phyloP scores from a whole-genome alignment of 2,797 vertebrate species.

The Sebastes vulpes region DNA sequence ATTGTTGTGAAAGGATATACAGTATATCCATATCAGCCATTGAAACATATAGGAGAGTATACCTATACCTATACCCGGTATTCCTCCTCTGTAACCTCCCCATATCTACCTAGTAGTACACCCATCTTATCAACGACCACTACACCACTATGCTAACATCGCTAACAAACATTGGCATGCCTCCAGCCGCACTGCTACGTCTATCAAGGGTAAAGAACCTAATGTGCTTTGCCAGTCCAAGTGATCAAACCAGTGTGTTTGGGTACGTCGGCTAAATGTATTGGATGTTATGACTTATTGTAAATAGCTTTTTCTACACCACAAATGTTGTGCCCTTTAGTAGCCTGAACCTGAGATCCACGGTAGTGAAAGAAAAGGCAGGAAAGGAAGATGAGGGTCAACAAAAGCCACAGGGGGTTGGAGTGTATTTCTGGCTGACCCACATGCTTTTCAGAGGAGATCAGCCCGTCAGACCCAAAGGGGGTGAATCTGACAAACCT shows the following conservation, averaged over 20 bases:
- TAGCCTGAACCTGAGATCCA: slow-evolving; percentile 5
- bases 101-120: no score
- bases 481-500: slow-evolving; percentile 70
- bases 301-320: neutral
- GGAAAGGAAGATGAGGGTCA: slow-evolving; percentile 59
- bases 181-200: neutral
- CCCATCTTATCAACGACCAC: no score
- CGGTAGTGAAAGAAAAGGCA: neutral
- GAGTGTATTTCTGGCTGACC: slow-evolving; percentile 70
- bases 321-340: neutral
- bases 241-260: neutral
- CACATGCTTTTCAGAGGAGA: slow-evolving; percentile 66
- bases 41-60: no score
- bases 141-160: neutral
- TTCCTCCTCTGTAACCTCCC: no score
- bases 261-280: neutral
- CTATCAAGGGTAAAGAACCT: neutral
- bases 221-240: neutral
- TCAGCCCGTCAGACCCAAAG: slow-evolving; percentile 58
- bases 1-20: no score
- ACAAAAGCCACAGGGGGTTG: slow-evolving; percentile 48
- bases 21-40: no score
- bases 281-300: neutral
- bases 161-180: neutral
- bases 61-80: no score